Conservation (phyloP, 1,140 invertebrate genomes). For the Archivesica marissinica region DNA sequence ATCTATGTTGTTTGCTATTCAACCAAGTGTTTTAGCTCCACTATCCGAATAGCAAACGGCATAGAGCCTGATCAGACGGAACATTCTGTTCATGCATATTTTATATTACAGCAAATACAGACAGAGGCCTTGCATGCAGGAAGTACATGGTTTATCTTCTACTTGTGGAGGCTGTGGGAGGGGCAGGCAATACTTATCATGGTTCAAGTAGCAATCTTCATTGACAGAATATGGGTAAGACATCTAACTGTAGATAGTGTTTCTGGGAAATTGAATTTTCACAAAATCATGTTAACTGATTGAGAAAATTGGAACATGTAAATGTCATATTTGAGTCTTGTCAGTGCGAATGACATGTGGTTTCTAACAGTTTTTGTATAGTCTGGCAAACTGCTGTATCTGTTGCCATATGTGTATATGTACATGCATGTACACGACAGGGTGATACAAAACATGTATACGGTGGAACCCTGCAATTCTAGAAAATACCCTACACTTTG, state of each 20-base stretch:
- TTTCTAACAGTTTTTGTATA: neutral
- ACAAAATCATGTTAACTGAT: neutral
- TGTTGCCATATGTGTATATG: neutral
- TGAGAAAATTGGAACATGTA: neutral
- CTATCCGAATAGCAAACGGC: too few species aligned
- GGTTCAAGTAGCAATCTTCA: constrained; percentile 90
- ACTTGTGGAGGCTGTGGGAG: constrained; percentile 91
- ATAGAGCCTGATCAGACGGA: too few species aligned
- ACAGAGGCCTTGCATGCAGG: constrained; percentile 85
- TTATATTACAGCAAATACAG: constrained; percentile 81
- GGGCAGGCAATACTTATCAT: constrained; percentile 91
- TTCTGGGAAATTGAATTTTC: neutral
- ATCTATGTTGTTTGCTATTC: too few species aligned
- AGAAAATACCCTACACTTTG: too few species aligned
- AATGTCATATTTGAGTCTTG: neutral
- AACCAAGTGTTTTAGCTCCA: too few species aligned
- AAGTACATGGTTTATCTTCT: constrained; percentile 90
- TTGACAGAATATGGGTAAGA: constrained; percentile 87
- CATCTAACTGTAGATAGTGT: neutral
- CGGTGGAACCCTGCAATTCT: too few species aligned
- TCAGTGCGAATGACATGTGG: neutral
- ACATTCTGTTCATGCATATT: neutral
- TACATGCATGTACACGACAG: neutral
- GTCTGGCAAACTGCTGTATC: neutral
- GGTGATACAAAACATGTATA: too few species aligned